A percentile compares a stretch with the other conserved stretches of the same genome.
phyloP scores from a whole-genome alignment of 2,888 invertebrate genomes.

The Phasia obesa region DNA sequence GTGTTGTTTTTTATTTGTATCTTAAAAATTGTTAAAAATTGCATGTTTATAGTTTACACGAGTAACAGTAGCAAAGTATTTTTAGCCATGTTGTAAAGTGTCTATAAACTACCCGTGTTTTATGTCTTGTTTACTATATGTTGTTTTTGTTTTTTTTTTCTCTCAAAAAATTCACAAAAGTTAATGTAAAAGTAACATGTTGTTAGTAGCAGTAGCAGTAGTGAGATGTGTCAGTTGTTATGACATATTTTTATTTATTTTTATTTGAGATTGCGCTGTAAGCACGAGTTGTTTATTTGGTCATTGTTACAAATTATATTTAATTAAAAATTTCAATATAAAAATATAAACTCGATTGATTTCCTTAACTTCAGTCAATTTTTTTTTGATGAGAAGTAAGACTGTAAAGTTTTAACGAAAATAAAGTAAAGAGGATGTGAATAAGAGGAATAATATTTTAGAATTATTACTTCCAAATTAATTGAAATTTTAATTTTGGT shows the following conservation, averaged over 20 bases:
- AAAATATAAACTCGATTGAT: no score
- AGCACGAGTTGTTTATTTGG: not conserved
- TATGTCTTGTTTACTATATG: slow-evolving; percentile 38
- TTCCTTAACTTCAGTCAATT: no score
- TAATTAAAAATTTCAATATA: not conserved
- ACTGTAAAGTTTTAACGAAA: no score
- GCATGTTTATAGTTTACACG: slow-evolving; percentile 47
- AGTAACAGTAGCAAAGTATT: slow-evolving; percentile 9
- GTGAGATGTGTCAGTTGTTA: slow-evolving; percentile 45
- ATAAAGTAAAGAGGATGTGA: no score
- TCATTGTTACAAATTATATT: slow-evolving; percentile 3
- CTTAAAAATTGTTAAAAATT: slow-evolving; percentile 23
- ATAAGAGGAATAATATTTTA: no score
- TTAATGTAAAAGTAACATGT: slow-evolving; percentile 14
- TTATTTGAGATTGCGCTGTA: not conserved
- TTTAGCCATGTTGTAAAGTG: slow-evolving; percentile 30
- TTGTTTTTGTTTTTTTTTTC: slow-evolving; percentile 6
- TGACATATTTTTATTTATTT: slow-evolving; percentile 25
- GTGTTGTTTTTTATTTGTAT: slow-evolving; percentile 8
- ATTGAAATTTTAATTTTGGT: no score
- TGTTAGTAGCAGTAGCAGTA: slow-evolving; percentile 8
- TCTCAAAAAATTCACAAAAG: not conserved
- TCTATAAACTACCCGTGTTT: slow-evolving; percentile 49
- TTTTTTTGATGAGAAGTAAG: no score
- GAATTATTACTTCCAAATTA: no score